Percentiles rank a stretch among this genome's conserved stretches.
Evolutionary conservation across 1,140 invertebrate genomes (phyloP).

Genomic region (Papilio dardanus): DNA sequence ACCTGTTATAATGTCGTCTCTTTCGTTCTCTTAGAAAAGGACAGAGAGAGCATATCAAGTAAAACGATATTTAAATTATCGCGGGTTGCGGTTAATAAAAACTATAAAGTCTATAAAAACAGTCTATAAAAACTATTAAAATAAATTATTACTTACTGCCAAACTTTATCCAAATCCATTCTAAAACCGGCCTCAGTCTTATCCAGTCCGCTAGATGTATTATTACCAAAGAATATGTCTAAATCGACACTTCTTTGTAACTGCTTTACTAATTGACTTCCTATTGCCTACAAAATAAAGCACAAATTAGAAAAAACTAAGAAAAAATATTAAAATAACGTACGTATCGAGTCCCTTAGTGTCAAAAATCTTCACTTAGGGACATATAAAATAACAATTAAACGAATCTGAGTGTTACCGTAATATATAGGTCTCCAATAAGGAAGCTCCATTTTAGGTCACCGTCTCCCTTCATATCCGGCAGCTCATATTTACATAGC

Average conservation of each 20-base stretch:
- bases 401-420: conserved; percentile 47
- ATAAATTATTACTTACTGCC: conserved; percentile 68
- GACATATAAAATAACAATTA: conserved; percentile 14
- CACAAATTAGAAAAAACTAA: conserved; percentile 27
- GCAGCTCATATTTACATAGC: conserved; percentile 72
- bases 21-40: no score
- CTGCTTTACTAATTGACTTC: conserved; percentile 65
- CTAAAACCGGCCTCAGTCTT: conserved; percentile 72
- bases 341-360: no score
- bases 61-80: no score
- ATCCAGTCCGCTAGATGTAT: conserved; percentile 51
- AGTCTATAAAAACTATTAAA: no score
- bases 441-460: conserved; percentile 80
- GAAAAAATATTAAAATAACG: background rate
- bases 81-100: no score
- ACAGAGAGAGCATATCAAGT: no score
- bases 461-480: conserved; percentile 72
- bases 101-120: no score
- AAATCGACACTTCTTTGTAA: conserved; percentile 69
- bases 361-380: no score
- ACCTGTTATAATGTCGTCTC: no score
- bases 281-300: conserved; percentile 58
- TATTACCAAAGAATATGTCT: conserved; percentile 75
- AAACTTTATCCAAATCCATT: conserved; percentile 75
- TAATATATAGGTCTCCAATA: conserved; percentile 71